These are phyloP conservation scores for Acanthochromis polyacanthus DNA, from an alignment of 2,113 vertebrate genomes.

Conservation along the genomic window DNA sequence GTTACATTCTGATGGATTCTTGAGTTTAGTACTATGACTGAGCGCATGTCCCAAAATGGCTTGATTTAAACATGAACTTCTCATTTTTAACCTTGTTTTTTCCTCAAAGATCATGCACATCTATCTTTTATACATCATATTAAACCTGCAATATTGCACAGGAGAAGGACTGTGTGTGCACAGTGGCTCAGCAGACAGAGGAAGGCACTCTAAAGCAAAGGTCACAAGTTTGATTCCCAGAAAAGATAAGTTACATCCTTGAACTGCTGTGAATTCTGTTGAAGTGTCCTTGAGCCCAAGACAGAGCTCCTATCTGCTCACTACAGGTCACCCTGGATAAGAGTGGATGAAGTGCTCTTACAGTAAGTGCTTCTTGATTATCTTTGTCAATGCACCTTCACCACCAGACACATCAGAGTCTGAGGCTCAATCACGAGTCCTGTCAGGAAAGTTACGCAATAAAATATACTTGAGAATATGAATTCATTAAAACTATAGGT, in stretches of 20 bases:
- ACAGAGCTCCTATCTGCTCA: conserved; percentile 35
- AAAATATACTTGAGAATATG: neutral
- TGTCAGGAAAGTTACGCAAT: neutral
- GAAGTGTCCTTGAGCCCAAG: conserved; percentile 33
- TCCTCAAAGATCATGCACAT: no score
- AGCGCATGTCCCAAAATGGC: no score
- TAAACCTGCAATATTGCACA: neutral
- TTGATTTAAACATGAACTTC: no score
- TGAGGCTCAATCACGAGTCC: neutral
- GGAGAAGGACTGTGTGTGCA: neutral
- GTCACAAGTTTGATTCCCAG: conserved; percentile 47
- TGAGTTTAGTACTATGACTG: no score
- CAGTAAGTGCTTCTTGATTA: conserved; percentile 61
- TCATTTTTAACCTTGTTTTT: no score
- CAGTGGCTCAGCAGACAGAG: neutral
- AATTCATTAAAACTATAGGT: no score
- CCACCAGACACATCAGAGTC: neutral
- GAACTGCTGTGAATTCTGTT: conserved; percentile 2
- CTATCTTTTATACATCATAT: no score
- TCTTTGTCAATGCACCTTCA: conserved; percentile 27
- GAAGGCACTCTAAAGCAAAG: conserved; percentile 3
- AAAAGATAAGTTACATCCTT: conserved; percentile 35
- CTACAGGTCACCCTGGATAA: conserved; percentile 51
- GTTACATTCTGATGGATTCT: no score
- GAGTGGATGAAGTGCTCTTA: conserved; percentile 56